These are phyloP conservation scores for Alauda arvensis DNA, from an alignment of 2,797 vertebrate genomes.

Conservation along the genomic window DNA sequence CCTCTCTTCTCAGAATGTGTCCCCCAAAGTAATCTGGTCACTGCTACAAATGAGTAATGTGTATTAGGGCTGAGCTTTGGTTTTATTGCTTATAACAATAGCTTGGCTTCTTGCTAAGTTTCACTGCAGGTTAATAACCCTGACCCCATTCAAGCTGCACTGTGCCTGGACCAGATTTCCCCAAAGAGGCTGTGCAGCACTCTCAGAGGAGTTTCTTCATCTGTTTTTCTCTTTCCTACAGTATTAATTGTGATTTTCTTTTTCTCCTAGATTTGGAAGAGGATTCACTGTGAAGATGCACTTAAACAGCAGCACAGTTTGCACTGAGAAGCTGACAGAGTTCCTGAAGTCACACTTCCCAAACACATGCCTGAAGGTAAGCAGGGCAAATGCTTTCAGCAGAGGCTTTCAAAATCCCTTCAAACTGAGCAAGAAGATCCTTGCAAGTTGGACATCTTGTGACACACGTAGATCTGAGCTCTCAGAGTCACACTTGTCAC, in stretches of 20 bases:
- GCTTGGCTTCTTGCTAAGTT: background rate
- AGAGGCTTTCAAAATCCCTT: background rate
- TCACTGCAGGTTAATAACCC: constrained; percentile 7
- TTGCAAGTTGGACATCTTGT: background rate
- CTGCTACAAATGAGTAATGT: constrained; percentile 8
- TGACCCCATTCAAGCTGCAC: background rate
- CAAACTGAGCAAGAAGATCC: background rate
- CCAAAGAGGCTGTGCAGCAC: background rate
- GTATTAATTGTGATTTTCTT: constrained; percentile 25
- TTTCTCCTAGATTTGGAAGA: constrained; percentile 83
- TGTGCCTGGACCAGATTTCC: constrained; percentile 12
- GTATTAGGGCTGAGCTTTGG: background rate
- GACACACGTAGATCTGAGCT: background rate
- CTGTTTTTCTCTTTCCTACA: constrained; percentile 13
- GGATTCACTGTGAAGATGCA: constrained; percentile 98
- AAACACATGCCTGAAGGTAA: constrained; percentile 92
- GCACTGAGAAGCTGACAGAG: constrained; percentile 78
- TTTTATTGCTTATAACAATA: constrained; percentile 15
- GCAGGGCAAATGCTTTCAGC: background rate
- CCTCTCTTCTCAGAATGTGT: background rate
- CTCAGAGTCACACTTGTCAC: background rate
- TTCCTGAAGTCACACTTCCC: constrained; percentile 92
- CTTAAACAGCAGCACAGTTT: constrained; percentile 77
- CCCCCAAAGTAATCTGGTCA: background rate
- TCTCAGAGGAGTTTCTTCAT: background rate